Base-by-base conservation (phyloP, 1,140 invertebrate species). In the Tyrophagus putrescentiae region DNA sequence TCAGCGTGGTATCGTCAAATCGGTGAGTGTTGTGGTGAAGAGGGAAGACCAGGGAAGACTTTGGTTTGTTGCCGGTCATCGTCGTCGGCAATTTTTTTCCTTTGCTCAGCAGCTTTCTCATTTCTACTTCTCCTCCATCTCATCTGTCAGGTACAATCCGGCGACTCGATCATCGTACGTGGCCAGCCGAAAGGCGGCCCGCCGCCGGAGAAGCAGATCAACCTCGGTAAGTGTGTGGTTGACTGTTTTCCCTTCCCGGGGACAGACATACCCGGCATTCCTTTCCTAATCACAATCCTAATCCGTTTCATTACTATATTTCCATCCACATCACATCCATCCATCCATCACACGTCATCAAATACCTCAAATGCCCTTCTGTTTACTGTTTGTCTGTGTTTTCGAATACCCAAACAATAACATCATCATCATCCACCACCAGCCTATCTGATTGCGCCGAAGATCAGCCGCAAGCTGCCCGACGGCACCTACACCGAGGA, bases 201-300 rank as follows among this genome's bases (percentile, higher is more conserved):
- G 28, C 92, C 94, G 60, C 83, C 84, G 54, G 93, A 98, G 72
- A 84, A 84, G 72, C 84, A 85, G 64, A 79, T 98, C 31, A 84
- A 82, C 66, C n/a, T 60, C 16, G 59, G 44, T 52, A 53, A 32
- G 4, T 7, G 27, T 54, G 6, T 16, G n/a, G 5, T 54, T 50
- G 7, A 50, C 7, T n/a, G n/a, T n/a, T n/a, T n/a, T n/a, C n/a
- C n/a, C 13, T 39, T n/a, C 13, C 13, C 36, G 36, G 36, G 13
- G 36, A n/a, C 36, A 13, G 13, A 39, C 36, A 13, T 13, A n/a
- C 13, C n/a, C 13, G 13, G 13, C n/a, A 39, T 39, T 39, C 13
- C n/a, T 39, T 39, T 39, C n/a, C n/a, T 39, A 13, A 13, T 13
- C 13, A 13, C 9, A 6, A 21, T 48, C 7, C 45, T 48, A 18